These are phyloP conservation scores for Pheosia gnoma DNA, from an alignment of 2,888 invertebrate genomes.

Conservation along the genomic window DNA sequence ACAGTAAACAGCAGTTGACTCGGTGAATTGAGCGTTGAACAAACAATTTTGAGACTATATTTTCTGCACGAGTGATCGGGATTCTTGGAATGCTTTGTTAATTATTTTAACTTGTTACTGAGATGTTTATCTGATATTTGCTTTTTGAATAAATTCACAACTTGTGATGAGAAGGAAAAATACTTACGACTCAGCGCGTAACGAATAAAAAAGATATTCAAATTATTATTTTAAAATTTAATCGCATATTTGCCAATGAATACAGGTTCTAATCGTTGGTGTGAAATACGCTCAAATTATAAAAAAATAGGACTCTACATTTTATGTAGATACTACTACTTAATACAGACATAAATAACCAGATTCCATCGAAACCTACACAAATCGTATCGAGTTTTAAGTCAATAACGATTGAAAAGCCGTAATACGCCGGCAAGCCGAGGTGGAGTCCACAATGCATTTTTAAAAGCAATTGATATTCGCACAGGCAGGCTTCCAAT, in stretches of 20 bases:
- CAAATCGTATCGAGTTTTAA: slow-evolving; percentile 21
- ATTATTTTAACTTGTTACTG: not conserved
- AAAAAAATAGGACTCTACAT: too few relatives aligned
- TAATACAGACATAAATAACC: too few relatives aligned
- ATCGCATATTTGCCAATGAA: too few relatives aligned
- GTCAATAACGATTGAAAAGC: slow-evolving; percentile 30
- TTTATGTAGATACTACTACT: too few relatives aligned
- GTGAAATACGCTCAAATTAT: too few relatives aligned
- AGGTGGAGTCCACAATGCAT: slow-evolving; percentile 37
- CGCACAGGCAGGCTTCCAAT: slow-evolving; percentile 45
- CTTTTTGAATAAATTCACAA: too few relatives aligned
- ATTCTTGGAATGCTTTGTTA: not conserved
- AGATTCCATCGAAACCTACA: not conserved
- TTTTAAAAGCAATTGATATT: slow-evolving; percentile 55
- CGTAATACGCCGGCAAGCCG: slow-evolving; percentile 19
- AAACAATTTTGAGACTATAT: slow-evolving; percentile 17
- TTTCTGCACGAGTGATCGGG: slow-evolving; percentile 18
- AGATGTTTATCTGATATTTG: too few relatives aligned
- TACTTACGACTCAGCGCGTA: not conserved
- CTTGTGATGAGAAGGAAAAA: not conserved
- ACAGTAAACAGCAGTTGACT: slow-evolving; percentile 33
- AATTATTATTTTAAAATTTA: too few relatives aligned
- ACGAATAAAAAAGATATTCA: too few relatives aligned
- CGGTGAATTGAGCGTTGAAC: slow-evolving; percentile 27
- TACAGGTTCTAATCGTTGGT: too few relatives aligned